Percentiles rank a stretch among this genome's conserved stretches.
phyloP scores from a whole-genome alignment of 2,888 invertebrate species.

The Ypsolopha sequella region DNA sequence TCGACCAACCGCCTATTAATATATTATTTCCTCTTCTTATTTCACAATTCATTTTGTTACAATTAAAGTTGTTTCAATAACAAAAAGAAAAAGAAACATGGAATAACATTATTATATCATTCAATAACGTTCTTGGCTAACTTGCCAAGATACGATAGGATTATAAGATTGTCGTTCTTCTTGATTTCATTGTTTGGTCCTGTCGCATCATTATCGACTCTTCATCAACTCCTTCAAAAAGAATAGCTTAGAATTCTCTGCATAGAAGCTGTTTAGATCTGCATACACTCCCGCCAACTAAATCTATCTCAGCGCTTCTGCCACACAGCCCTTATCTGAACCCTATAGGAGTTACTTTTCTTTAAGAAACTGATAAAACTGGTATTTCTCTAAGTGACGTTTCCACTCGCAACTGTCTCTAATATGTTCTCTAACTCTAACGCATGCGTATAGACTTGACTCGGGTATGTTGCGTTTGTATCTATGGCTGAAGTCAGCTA shows the following conservation, averaged over 20 bases:
- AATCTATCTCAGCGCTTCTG: neutral
- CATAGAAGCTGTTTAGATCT: conserved; percentile 3
- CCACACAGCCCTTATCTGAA: neutral
- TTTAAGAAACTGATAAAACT: neutral
- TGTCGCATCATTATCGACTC: neutral
- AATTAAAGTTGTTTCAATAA: too few species aligned
- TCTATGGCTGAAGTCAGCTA: too few species aligned
- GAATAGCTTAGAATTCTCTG: neutral
- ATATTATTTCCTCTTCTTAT: too few species aligned
- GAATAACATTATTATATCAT: too few species aligned
- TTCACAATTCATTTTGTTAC: too few species aligned
- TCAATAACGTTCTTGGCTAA: too few species aligned
- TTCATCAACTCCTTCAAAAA: neutral
- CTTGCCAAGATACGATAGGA: too few species aligned
- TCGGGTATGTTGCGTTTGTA: neutral
- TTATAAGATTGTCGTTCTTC: too few species aligned
- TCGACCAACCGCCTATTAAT: too few species aligned
- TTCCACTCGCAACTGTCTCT: neutral
- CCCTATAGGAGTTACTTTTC: neutral
- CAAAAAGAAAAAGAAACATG: too few species aligned
- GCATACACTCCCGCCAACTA: neutral
- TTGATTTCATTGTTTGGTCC: neutral
- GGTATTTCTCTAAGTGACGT: neutral
- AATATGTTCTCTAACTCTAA: neutral
- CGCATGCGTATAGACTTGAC: neutral